Base-by-base conservation (phyloP, 2,797 vertebrate genomes). In the Rhyacichthys aspro region DNA sequence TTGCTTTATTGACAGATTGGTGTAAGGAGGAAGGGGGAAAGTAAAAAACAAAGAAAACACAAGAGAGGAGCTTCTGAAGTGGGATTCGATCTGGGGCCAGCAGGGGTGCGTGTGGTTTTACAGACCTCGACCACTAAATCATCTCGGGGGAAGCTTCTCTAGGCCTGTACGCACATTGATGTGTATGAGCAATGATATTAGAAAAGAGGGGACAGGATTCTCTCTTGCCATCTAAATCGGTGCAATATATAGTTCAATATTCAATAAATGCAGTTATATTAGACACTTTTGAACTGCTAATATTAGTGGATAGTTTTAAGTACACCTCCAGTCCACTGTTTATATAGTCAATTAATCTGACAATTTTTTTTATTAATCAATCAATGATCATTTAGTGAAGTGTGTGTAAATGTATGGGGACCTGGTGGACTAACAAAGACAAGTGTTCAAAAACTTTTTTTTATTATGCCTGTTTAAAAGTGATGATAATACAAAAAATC, bases 41-140 rank as follows among this genome's bases (percentile, higher is more conserved):
- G 28, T 60, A 45, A 19, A 23, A 67, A 70, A 64, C 11, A 18
- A 56, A 43, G 64, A 71, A 76, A 65, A 67, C 74, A 74, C 67
- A 58, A 41, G 70, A 78, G 81, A 73, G 63, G 54, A 2, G 49
- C 75, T 78, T 78, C 76, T 67, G 72, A 84, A 37, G 57, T 16
- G 55, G 77, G 71, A 76, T 86, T 85, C 70, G 75, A 84, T 85
- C 74, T 0, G 55, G 76, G 77, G 76, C 79, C 72, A 61, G 76
- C 67, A 45, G 70, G 76, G 60, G 75, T 67, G 58, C 16, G 12
- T 66, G 67, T 0, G 77, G 62, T 81, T 74, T 72, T 16, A 12
- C 69, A 81, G 79, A 74, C 78, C 78, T 76, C 43, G 23, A 76
- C 76, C 62, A 1, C 76, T 80, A 75, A 83, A 80, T 19, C 47